Evolutionary conservation across 1,140 invertebrate genomes (phyloP), one percentile per base, ranked within the genome.

Genomic region (Homalodisca vitripennis): DNA sequence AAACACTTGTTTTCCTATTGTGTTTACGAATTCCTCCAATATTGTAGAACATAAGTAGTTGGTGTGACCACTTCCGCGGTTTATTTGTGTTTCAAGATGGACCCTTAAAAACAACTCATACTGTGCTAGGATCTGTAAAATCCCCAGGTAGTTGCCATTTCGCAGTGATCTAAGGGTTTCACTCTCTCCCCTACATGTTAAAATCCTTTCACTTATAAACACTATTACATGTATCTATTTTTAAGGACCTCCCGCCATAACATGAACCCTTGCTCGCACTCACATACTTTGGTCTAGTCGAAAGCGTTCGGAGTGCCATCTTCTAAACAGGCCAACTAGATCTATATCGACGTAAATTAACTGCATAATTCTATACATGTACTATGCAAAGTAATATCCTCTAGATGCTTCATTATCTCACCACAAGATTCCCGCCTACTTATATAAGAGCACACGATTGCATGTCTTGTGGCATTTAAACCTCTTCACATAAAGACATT

Each of bases 31-130:
- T 70, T 75, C 66, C 34, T 68, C 31, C 46, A 31, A 74, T 51
- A 73, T 68, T 30, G 24, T 70, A n/a, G 62, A 51, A 10, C 68
- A 73, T 17, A 73, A 68, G 66, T 73, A 73, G 27, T 47, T 66
- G 0, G 65, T 29, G 66, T 27, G 71, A 3, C 71, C 72, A 20
- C 55, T 60, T 6, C 71, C 68, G 57, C 63, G 66, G 46, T 73
- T 70, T n/a, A 46, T 64, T 51, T 51, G 68, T 24, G 34, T 66
- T n/a, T 47, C 51, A 30, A 73, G 47, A 55, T 73, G 71, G 26
- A 64, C 30, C 41, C 60, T 67, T 41, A 73, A 47, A 68, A 73
- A 73, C 41, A 68, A 68, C 65, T 73, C 72, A 68, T 70, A 73
- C 46, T 73, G 55, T 48, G 10, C 31, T 32, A 68, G 10, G 22